Conservation (phyloP, 2,888 invertebrate species). For the Xestia sexstrigata region DNA sequence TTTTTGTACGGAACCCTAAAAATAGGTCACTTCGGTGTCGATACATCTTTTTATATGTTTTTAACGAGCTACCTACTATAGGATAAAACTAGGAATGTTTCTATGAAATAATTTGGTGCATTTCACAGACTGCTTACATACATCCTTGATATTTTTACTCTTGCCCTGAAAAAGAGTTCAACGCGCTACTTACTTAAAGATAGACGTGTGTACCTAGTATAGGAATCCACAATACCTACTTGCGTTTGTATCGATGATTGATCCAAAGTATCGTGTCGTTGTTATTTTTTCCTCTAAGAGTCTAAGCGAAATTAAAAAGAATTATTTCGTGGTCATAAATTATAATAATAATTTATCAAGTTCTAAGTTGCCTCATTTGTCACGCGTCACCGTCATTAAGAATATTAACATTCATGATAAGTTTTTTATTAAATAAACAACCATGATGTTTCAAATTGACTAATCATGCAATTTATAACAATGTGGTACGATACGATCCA, state of each 20-base stretch:
- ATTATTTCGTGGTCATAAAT: background rate
- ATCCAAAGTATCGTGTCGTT: background rate
- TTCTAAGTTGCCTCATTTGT: background rate
- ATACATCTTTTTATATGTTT: background rate
- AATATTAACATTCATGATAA: background rate
- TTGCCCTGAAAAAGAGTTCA: slow-evolving; percentile 5
- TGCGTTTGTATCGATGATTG: background rate
- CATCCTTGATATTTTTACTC: background rate
- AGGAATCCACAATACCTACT: no score
- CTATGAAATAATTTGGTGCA: background rate
- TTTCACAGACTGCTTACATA: background rate
- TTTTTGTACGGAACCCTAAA: no score
- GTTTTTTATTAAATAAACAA: slow-evolving; percentile 1
- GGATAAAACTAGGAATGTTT: background rate
- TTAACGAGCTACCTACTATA: background rate
- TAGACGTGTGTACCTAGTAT: no score
- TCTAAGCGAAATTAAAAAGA: background rate
- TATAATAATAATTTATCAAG: background rate
- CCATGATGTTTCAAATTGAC: background rate
- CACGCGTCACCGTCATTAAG: background rate
- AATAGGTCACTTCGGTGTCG: background rate
- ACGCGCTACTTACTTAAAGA: background rate
- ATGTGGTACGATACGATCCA: background rate
- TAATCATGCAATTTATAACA: background rate
- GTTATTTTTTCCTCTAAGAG: background rate